Evolutionary conservation across 2,113 vertebrate species (phyloP), one percentile per base, ranked within the genome.

Genomic region (Cryptomyrus ogoouensis): DNA sequence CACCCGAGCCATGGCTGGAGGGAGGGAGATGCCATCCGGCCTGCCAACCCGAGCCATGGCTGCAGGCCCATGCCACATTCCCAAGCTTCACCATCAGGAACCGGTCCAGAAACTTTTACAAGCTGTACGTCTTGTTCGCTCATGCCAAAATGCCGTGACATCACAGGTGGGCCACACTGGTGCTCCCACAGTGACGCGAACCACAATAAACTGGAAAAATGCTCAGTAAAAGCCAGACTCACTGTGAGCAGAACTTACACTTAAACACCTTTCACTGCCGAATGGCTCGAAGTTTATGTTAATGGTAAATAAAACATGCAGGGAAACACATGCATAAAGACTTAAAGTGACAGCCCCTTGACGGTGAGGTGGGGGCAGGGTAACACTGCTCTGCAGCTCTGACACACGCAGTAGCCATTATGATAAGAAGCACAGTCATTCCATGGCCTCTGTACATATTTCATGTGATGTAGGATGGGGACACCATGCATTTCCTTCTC

Each of bases 211-310:
- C 31, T 35, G 17, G 35, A 7, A 42, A 80, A 80, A 80, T 19
- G 74, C 35, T 80, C 74, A 80, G 13, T 80, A 42, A 80, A 80
- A 80, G 74, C 74, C 31, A 77, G 70, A 77, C 74, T 80, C 74
- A 15, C 74, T 80, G 70, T 39, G 13, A 31, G 31, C 31, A 77
- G 70, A 17, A 17, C 27, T 15, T 77, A 77, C 70, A 80, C 31
- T 42, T 80, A 17, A 42, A 80, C 35, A 35, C 74, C 15, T 80
- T 42, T 80, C 19, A 19, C 74, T 80, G 35, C 74, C 0, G 31
- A 42, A 35, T 9, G 13, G 13, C 31, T 31, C 15, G 1, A 15
- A 39, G 70, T 39, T 77, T 39, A 77, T 77, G 35, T 77, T 77
- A 35, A 77, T 19, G 15, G 31, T 35, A 77, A 77, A 77, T 77